Percentiles rank a stretch among this genome's conserved stretches.
phyloP scores from a whole-genome alignment of 2,797 vertebrate genomes.

The Oreortyx pictus region DNA sequence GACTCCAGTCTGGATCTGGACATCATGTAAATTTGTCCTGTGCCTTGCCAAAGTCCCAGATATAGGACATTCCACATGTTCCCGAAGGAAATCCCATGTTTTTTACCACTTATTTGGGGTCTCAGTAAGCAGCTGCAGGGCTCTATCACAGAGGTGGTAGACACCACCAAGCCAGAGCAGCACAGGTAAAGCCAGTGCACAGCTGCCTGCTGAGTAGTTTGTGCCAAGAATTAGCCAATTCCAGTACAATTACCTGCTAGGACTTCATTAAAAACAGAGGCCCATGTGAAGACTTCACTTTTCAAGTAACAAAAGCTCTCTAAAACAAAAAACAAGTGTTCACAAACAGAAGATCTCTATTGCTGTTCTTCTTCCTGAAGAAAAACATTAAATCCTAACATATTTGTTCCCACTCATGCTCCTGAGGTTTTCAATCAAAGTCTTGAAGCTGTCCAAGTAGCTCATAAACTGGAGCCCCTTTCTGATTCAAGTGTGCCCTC shows the following conservation, averaged over 20 bases:
- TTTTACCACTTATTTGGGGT: neutral
- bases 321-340: neutral
- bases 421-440: constrained; percentile 32
- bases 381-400: neutral
- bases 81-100: neutral
- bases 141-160: neutral
- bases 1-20: constrained; percentile 17
- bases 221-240: neutral
- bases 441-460: constrained; percentile 49
- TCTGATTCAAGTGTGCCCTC: constrained; percentile 73
- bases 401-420: constrained; percentile 30
- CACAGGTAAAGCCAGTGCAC: neutral
- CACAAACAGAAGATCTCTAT: constrained; percentile 12
- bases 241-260: neutral
- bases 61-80: neutral
- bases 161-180: neutral
- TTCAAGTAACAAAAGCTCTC: neutral
- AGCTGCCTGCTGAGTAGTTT: neutral
- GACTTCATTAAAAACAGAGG: neutral
- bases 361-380: neutral
- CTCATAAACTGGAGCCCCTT: constrained; percentile 50
- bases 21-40: neutral
- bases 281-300: neutral
- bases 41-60: neutral
- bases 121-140: neutral